Percentiles rank a stretch among this genome's conserved stretches.
Evolutionary conservation across 2,113 vertebrate genomes (phyloP).

Genomic region (Pelvicachromis taeniatus): DNA sequence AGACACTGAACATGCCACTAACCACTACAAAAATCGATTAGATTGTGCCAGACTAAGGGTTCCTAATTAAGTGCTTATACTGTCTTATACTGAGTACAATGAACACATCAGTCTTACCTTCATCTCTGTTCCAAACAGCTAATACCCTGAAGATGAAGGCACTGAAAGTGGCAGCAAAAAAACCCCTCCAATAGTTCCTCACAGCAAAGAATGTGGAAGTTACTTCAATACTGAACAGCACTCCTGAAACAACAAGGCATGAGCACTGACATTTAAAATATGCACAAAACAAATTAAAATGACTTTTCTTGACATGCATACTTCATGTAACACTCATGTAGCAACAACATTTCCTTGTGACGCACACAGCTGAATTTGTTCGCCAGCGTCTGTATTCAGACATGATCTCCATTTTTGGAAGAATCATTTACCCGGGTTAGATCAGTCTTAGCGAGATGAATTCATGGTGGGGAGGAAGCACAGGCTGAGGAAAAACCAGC

Average conservation of each 20-base stretch:
- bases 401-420: background rate
- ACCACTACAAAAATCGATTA: background rate
- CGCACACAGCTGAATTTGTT: background rate
- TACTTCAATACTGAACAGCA: slow-evolving; percentile 98
- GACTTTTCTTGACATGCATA: background rate
- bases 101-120: slow-evolving; percentile 73
- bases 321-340: background rate
- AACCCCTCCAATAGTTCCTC: slow-evolving; percentile 98
- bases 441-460: background rate
- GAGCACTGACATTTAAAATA: background rate
- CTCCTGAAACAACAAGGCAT: slow-evolving; percentile 70
- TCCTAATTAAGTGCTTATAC: background rate
- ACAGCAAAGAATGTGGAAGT: slow-evolving; percentile 97
- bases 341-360: background rate
- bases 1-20: background rate
- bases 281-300: background rate
- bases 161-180: slow-evolving; percentile 95
- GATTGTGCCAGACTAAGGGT: background rate
- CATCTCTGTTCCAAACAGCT: slow-evolving; percentile 94
- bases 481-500: background rate
- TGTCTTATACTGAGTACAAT: background rate
- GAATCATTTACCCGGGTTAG: background rate
- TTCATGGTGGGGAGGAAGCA: background rate
- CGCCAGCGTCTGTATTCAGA: background rate
- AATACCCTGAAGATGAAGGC: slow-evolving; percentile 98